These are phyloP conservation scores for Catotricha subobsoleta DNA, from an alignment of 2,888 invertebrate genomes.

Conservation along the genomic window DNA sequence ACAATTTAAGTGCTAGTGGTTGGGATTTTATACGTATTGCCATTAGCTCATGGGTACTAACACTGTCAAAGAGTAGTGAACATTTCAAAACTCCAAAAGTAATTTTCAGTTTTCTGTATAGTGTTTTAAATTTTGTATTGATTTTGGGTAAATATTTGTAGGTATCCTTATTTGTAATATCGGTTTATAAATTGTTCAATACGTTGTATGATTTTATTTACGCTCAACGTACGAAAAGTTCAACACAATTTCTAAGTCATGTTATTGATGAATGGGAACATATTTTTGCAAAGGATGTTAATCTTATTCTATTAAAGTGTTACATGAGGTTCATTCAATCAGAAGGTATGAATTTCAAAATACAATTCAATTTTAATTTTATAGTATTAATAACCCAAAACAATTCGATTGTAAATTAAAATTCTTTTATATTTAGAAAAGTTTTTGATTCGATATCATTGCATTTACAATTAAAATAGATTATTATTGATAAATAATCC, in stretches of 20 bases:
- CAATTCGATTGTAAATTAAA: too few relatives aligned
- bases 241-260: slow-evolving; percentile 20
- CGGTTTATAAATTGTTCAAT: slow-evolving; percentile 35
- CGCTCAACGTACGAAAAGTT: slow-evolving; percentile 22
- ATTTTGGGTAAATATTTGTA: slow-evolving; percentile 14
- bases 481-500: too few relatives aligned
- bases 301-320: slow-evolving; percentile 23
- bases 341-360: slow-evolving; percentile 5
- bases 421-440: too few relatives aligned
- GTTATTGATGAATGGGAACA: slow-evolving; percentile 52
- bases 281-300: slow-evolving; percentile 49
- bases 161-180: slow-evolving; percentile 33
- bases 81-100: slow-evolving; percentile 37
- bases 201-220: slow-evolving; percentile 31
- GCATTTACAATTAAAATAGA: too few relatives aligned
- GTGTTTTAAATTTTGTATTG: slow-evolving; percentile 11
- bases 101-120: too few relatives aligned
- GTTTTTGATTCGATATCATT: too few relatives aligned
- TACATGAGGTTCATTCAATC: slow-evolving; percentile 10
- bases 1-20: slow-evolving; percentile 27
- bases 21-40: slow-evolving; percentile 64
- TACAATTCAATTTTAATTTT: not conserved
- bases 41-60: slow-evolving; percentile 45
- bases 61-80: slow-evolving; percentile 29
- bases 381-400: not conserved